Evolutionary conservation across 2,888 invertebrate species (phyloP), one percentile per base, ranked within the genome.

Genomic region (Pyrgus malvae): DNA sequence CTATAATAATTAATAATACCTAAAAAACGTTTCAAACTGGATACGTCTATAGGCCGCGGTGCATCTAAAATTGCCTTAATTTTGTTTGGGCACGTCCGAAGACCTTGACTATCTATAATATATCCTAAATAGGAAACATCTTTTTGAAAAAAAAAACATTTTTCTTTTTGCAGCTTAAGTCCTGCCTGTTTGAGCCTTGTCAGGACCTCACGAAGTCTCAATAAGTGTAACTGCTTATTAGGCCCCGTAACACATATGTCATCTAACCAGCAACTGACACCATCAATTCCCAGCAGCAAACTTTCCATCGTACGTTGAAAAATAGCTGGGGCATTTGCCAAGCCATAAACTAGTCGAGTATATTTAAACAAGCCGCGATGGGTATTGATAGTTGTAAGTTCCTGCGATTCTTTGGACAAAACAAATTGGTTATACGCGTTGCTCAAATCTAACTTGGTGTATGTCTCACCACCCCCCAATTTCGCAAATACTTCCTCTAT

Each of bases 231-330:
- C 8, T 59, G 25, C 14, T 48, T 56, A 2, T 21, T 44, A 1
- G 57, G 51, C 11, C 56, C 59, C 5, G 59, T 60, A 9, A 44
- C 5, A 27, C 57, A 60, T 23, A 59, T 31, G 31, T 60, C 60
- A 29, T 60, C 60, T 2, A 60, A 27, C 56, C 57, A 53, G 8
- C n/a, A 16, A 11, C 56, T 53, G 0, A 62, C 62, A 2, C 64
- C 62, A 2, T 60, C 57, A 6, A 64, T 48, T 6, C 59, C 60
- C 9, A 42, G 1, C 1, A 64, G 37, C 2, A 64, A 21, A 2
- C 49, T 31, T 38, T 61, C 62, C 57, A 62, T 60, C 0, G 61
- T 23, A 8, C 53, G 46, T 49, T 61, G 63, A 19, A 60, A 63
- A 27, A 63, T 57, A 0, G 63, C 63, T 0, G 61, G 60, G 0